phyloP scores from a whole-genome alignment of 2,113 vertebrate genomes.

The Suncus etruscus region DNA sequence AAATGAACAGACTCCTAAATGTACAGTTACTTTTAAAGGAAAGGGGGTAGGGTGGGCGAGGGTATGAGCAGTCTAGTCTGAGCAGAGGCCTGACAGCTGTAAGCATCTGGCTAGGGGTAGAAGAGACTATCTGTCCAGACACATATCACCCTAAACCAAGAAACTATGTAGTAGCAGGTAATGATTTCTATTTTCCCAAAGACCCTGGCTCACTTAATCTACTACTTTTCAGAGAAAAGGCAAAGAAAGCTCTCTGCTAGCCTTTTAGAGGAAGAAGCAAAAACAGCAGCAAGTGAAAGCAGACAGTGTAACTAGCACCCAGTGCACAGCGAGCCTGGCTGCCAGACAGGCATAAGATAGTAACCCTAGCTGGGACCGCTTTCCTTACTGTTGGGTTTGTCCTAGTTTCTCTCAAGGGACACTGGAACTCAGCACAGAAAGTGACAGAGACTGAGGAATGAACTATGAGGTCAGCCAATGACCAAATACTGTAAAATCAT shows the following conservation, averaged over 20 bases:
- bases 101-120: background rate
- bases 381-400: background rate
- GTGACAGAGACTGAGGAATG: background rate
- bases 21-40: background rate
- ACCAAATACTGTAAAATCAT: background rate
- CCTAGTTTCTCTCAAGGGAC: conserved; percentile 16
- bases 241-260: background rate
- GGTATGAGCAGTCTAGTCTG: background rate
- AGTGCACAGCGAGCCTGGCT: background rate
- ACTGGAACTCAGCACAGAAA: background rate
- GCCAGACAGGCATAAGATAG: background rate
- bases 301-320: background rate
- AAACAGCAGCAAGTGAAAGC: background rate
- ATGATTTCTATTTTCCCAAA: background rate
- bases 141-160: background rate
- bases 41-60: too few relatives aligned
- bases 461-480: conserved; percentile 26
- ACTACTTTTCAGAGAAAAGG: background rate
- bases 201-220: background rate
- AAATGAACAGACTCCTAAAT: conserved; percentile 55
- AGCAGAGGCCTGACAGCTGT: background rate
- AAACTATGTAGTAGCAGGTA: background rate
- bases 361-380: background rate
- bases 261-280: background rate
- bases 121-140: background rate